Evolutionary conservation across 2,888 invertebrate genomes (phyloP).

Genomic region (Shargacucullia verbasci): DNA sequence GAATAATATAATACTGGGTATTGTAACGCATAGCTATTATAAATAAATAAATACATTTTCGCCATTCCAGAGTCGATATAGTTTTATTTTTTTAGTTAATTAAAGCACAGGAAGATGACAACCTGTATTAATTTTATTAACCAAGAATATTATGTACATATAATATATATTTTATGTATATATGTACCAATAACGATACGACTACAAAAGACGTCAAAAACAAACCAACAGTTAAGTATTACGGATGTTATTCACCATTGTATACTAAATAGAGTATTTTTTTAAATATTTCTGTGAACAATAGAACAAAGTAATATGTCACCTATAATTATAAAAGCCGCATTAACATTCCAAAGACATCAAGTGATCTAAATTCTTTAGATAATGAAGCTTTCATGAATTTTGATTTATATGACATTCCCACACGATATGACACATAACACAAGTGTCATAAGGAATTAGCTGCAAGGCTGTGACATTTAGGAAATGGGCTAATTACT

Average conservation of each 20-base stretch:
- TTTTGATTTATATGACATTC: slow-evolving; percentile 34
- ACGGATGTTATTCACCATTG: slow-evolving; percentile 19
- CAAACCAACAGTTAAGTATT: slow-evolving; percentile 20
- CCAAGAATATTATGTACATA: too few species aligned
- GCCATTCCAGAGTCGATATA: too few species aligned
- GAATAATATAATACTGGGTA: too few species aligned
- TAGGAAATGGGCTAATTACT: slow-evolving; percentile 25
- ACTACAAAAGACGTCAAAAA: background rate
- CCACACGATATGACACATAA: slow-evolving; percentile 9
- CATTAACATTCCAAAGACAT: slow-evolving; percentile 36
- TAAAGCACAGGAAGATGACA: too few species aligned
- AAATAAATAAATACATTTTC: too few species aligned
- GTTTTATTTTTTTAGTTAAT: too few species aligned
- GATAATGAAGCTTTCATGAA: slow-evolving; percentile 22
- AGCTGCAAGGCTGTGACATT: slow-evolving; percentile 48
- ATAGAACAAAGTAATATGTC: slow-evolving; percentile 16
- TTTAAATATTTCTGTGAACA: slow-evolving; percentile 8
- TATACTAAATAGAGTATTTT: slow-evolving; percentile 16
- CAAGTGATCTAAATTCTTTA: slow-evolving; percentile 26
- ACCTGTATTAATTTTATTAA: too few species aligned
- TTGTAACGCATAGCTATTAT: too few species aligned
- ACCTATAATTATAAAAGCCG: slow-evolving; percentile 13
- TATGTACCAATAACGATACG: too few species aligned
- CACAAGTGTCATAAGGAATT: slow-evolving; percentile 33
- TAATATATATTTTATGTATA: too few species aligned